These are phyloP conservation scores for Heteromormyrus szaboi DNA, from an alignment of 2,797 vertebrate genomes.

Conservation along the genomic window DNA sequence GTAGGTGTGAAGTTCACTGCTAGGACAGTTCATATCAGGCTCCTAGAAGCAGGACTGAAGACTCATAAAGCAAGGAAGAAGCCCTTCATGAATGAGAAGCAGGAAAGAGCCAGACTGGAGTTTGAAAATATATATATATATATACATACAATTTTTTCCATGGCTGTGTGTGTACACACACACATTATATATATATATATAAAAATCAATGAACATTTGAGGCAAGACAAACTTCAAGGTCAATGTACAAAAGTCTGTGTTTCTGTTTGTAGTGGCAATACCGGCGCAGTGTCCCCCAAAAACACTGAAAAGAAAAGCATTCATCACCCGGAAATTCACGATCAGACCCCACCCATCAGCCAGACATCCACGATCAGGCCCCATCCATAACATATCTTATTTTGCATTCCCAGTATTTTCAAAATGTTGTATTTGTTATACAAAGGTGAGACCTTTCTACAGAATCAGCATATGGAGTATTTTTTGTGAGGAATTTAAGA, in stretches of 20 bases:
- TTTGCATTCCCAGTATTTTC: constrained; percentile 31
- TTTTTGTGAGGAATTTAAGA: constrained; percentile 60
- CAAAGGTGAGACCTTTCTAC: constrained; percentile 54
- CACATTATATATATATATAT: neutral
- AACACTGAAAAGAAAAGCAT: constrained; percentile 28
- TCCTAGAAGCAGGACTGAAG: too few relatives aligned
- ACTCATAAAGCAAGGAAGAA: too few relatives aligned
- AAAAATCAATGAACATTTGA: neutral
- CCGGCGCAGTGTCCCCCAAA: constrained; percentile 32
- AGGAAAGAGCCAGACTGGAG: too few relatives aligned
- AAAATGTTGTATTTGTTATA: constrained; percentile 46
- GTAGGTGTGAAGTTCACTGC: too few relatives aligned
- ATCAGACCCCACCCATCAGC: neutral
- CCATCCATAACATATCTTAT: constrained; percentile 1
- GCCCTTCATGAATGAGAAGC: too few relatives aligned
- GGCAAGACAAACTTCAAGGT: neutral
- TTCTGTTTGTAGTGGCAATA: constrained; percentile 25
- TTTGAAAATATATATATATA: too few relatives aligned
- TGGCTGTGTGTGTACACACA: too few relatives aligned
- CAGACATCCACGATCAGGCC: too few relatives aligned
- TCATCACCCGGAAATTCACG: too few relatives aligned
- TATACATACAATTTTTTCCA: too few relatives aligned
- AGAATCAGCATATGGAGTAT: constrained; percentile 53
- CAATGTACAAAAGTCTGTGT: neutral
- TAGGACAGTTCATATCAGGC: too few relatives aligned